Evolutionary conservation across 2,888 invertebrate genomes (phyloP), one percentile per base, ranked within the genome.

Genomic region (Scrobipalpa atriplicella): DNA sequence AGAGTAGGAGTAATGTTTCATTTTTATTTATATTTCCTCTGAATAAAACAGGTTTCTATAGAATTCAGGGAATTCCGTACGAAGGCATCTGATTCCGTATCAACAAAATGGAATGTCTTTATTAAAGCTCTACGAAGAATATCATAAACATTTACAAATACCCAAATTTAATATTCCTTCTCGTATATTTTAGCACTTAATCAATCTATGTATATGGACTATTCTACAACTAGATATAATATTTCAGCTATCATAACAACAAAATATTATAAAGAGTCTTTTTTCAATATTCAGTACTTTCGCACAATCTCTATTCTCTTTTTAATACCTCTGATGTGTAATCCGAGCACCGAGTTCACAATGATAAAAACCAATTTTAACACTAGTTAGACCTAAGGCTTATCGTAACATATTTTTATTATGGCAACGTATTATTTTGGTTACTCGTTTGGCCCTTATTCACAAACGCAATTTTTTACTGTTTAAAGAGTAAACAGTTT

Each of bases 371-470:
- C 76, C 78, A 80, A 77, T 72, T 75, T 58, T 72, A 61, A 71
- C 72, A 72, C 76, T 81, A 61, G 78, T 39, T 64, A 64, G 64
- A 64, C 78, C 76, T 86, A 83, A 82, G 78, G 71, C 82, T 84
- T 68, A 81, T 82, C 76, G 64, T 76, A 77, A 81, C 75, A 70
- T 82, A 81, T 78, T 74, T 61, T 73, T 86, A 84, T 79, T 89
- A 90, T 90, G 89, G 89, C 89, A 89, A 87, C 89, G 79, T 77
- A 84, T 79, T 83, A 75, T 84, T 88, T 90, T 88, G 87, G 86
- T 89, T 86, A 82, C 73, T 78, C 68, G 83, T 13, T 77, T 79
- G 77, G 72, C 74, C 75, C 72, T 71, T 73, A 72, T 68, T 16
- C 58, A 58, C 58, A 58, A 58, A 58, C 38, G 29, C 38, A 16